A percentile compares a stretch with the other conserved stretches of the same genome.
These are phyloP conservation scores for Microcaecilia unicolor DNA, from an alignment of 2,797 vertebrate genomes.

Conservation along the genomic window DNA sequence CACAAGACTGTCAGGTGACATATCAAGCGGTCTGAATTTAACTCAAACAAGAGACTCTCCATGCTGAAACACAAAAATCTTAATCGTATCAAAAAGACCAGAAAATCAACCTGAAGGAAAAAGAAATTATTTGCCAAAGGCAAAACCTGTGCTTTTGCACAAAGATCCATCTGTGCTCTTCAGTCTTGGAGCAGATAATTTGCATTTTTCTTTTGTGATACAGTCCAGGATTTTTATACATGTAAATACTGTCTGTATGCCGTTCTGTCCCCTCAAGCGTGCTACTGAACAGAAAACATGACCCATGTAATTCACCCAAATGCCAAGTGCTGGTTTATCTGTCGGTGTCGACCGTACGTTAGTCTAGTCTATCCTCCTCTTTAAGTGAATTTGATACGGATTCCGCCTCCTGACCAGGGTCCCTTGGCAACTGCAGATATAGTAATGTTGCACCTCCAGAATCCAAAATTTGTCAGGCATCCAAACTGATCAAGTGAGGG, in stretches of 20 bases:
- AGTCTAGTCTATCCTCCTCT: conserved; percentile 26
- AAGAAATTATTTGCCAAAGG: conserved; percentile 2
- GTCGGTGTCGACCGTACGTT: conserved; percentile 1
- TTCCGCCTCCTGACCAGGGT: conserved; percentile 20
- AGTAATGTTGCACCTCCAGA: conserved; percentile 8
- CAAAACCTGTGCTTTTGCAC: conserved; percentile 3
- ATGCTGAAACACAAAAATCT: conserved; percentile 31
- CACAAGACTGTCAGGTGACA: conserved; percentile 92
- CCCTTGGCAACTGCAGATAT: conserved; percentile 9
- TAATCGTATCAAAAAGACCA: conserved; percentile 30
- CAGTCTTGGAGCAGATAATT: conserved; percentile 15
- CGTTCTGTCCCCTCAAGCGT: conserved; percentile 7
- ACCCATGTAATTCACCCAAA: conserved; percentile 23
- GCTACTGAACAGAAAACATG: conserved; percentile 5
- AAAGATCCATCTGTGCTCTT: conserved; percentile 11
- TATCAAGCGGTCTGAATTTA: conserved; percentile 55
- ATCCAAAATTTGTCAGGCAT: conserved; percentile 8
- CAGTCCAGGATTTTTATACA: conserved; percentile 6
- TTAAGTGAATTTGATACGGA: conserved; percentile 16
- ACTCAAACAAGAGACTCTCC: conserved; percentile 54
- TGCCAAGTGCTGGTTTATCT: conserved; percentile 19
- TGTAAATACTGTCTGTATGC: not conserved
- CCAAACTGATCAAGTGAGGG: conserved; percentile 2
- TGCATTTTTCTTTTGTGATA: conserved; percentile 19
- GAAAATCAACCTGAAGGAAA: conserved; percentile 15